Evolutionary conservation across 2,797 vertebrate genomes (phyloP).

Genomic region (Enteromius radiatus): DNA sequence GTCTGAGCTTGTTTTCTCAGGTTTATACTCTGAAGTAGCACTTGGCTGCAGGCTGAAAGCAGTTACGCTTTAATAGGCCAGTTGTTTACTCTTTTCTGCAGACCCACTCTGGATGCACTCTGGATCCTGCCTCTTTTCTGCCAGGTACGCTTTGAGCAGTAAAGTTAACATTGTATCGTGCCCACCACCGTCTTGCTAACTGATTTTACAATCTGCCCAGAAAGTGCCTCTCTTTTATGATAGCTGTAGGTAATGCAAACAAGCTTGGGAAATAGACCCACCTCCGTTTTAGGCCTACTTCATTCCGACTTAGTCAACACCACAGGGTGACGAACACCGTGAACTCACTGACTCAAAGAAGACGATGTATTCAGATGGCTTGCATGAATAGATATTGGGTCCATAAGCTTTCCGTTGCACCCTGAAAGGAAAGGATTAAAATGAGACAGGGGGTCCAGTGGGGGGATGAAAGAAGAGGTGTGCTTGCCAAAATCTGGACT

Average conservation of each 20-base stretch:
- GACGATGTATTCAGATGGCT: constrained; percentile 4
- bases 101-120: constrained; percentile 60
- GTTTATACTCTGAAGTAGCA: constrained; percentile 66
- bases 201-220: constrained; percentile 64
- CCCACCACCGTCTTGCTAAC: constrained; percentile 67
- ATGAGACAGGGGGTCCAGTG: constrained; percentile 18
- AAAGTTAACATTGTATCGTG: constrained; percentile 64
- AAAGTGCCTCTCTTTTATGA: constrained; percentile 57
- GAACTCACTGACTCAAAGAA: constrained; percentile 49
- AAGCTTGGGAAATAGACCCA: constrained; percentile 50
- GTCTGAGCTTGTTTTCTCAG: constrained; percentile 63
- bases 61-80: constrained; percentile 74
- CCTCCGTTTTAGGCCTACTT: constrained; percentile 48
- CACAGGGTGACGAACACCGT: constrained; percentile 39
- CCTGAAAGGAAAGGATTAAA: constrained; percentile 39
- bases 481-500: constrained; percentile 68
- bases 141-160: constrained; percentile 67
- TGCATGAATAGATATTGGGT: constrained; percentile 34
- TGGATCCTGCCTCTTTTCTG: constrained; percentile 59
- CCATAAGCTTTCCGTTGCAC: constrained; percentile 40
- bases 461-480: constrained; percentile 66
- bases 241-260: constrained; percentile 69
- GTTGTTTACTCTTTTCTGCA: constrained; percentile 75
- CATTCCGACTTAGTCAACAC: constrained; percentile 24
- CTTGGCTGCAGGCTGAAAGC: constrained; percentile 66